Base-by-base conservation (phyloP, 2,888 invertebrate genomes). In the Noctua fimbriata region DNA sequence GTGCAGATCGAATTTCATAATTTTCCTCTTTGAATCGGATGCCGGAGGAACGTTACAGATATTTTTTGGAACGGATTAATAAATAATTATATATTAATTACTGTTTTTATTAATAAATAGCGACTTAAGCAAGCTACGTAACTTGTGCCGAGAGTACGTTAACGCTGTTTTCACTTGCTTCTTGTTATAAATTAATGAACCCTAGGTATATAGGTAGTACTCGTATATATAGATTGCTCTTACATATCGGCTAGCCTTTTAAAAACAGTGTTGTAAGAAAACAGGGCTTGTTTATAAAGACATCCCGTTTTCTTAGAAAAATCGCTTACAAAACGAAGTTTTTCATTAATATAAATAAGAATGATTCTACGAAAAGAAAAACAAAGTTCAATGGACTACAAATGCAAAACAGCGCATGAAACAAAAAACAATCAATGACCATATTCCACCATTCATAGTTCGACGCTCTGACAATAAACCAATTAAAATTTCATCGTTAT, bases 401-500 rank as follows among this genome's bases (percentile, higher is more conserved):
- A 60, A 9, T 32, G 60, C 28, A 32, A 32, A 63, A 63, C 63
- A 32, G 32, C 28, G 28, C 63, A 32, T 18, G 21, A n/a, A 44
- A n/a, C 16, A 44, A 44, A 14, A 58, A 55, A 36, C 32, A 58
- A 74, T 73, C 66, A 82, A 44, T 63, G 72, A 18, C 41, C 24
- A 70, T 52, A 66, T 44, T 41, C 47, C 21, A 65, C 71, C 69
- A 76, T 67, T 79, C 79, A 81, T 78, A 84, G 69, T 82, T 77
- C 55, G 69, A 81, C 77, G 32, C 36, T 69, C 78, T 36, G 41
- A 85, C 86, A 88, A 71, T 83, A 87, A 70, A 78, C 88, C 80
- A 87, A 88, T 89, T 88, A 88, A 89, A 89, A 83, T 80, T 87
- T 85, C 70, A 76, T 88, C 79, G 77, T 79, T 86, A 81, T 86